Evolutionary conservation across 2,888 invertebrate species (phyloP).

Genomic region (Yponomeuta cagnagella): DNA sequence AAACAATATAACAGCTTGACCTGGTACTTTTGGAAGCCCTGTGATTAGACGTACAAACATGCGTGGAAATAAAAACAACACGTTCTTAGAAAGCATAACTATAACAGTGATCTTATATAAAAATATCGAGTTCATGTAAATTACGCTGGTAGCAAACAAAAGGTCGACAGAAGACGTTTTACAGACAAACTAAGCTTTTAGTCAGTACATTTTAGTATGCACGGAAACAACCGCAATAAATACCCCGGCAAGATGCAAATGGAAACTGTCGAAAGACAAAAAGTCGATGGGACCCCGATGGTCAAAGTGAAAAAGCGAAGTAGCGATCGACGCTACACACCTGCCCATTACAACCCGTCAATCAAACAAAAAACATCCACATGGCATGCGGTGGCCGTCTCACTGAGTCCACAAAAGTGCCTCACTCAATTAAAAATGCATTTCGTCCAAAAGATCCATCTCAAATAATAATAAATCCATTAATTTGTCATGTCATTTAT

Average conservation of each 20-base stretch:
- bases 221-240: constrained; percentile 23
- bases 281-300: constrained; percentile 40
- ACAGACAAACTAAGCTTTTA: neutral
- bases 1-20: too few species aligned
- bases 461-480: constrained; percentile 73
- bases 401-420: constrained; percentile 73
- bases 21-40: too few species aligned
- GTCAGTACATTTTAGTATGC: neutral
- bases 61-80: too few species aligned
- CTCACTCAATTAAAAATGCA: constrained; percentile 76
- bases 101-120: too few species aligned
- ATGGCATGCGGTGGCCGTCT: constrained; percentile 69
- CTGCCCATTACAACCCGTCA: constrained; percentile 74
- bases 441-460: constrained; percentile 68
- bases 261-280: constrained; percentile 46
- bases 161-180: neutral
- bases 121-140: too few species aligned
- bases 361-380: constrained; percentile 70
- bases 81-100: too few species aligned
- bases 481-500: constrained; percentile 75
- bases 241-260: constrained; percentile 43
- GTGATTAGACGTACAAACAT: too few species aligned
- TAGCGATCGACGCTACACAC: constrained; percentile 69
- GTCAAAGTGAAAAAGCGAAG: constrained; percentile 59
- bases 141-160: too few species aligned